Evolutionary conservation across 2,888 invertebrate species (phyloP), one percentile per base, ranked within the genome.

Genomic region (Pristionchus arcanus): DNA sequence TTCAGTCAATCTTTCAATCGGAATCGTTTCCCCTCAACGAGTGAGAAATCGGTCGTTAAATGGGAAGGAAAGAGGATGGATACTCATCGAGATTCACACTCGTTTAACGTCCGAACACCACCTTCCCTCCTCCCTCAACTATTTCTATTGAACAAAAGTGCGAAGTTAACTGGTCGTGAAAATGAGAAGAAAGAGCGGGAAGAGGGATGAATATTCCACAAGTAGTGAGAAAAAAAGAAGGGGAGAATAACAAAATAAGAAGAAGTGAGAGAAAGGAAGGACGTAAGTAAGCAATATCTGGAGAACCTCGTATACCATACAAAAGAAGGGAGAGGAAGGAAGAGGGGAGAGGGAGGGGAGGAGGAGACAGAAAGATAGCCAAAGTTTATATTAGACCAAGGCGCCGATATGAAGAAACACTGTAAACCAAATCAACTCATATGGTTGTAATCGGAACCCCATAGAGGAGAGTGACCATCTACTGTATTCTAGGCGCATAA

Each of bases 231-330:
- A 42, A 77, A 42, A 77, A 77, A n/a, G 25, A 42, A 42, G n/a
- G 59, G 49, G 84, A 59, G 83, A 84, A 84, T 59, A 34, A 84
- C 55, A 84, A 84, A 59, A 84, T 31, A 84, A 84, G 84, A 84
- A 34, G 84, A 55, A 84, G 49, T 83, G 53, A 53, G 49, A 28
- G 21, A 55, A 49, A 83, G 49, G 34, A 34, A 37, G 53, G 34
- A 28, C n/a, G 83, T 53, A 49, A 28, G 55, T 55, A 83, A 31
- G 81, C 37, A 49, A n/a, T 42, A 81, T 42, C 49, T 49, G 81
- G 37, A 81, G 81, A 81, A 42, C 34, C 71, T 37, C 13, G 21
- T 19, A 74, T 37, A 74, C 71, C 21, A 19, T 49, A 49, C 42
- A 49, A 49, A 13, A 49, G 42, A n/a, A 34, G 42, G 49, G 37